Evolutionary conservation across 2,113 vertebrate species (phyloP), one percentile per base, ranked within the genome.

Genomic region (Crotophaga sulcirostris): DNA sequence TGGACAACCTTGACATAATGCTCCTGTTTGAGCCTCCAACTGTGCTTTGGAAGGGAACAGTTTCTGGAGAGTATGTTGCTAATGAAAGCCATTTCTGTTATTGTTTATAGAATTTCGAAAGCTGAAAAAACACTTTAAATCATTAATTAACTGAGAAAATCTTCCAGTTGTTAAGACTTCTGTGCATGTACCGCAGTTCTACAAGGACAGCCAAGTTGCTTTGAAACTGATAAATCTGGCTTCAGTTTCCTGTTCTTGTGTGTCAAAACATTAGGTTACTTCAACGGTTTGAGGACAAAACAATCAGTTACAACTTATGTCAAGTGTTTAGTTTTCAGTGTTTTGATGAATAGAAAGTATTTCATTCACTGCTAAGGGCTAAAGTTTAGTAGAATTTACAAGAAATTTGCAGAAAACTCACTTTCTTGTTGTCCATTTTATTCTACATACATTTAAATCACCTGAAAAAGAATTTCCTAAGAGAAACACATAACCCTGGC

Each of bases 71-170:
- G 31, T 4, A 0, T 1, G 4, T 24, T 79, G n/a, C 56, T 80
- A 64, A 44, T 33, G 45, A 76, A 75, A 85, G 63, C 42, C 87
- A 45, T 87, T 91, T 85, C 38, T 96, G 62, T 56, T 75, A 34
- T 86, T 94, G 73, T 85, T 91, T 85, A 62, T 66, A 69, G 55
- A 69, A 62, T 70, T 70, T 69, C 70, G 83, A 70, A 91, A 94
- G 81, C 84, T 96, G 91, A 87, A 95, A 24, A 40, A 79, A 85
- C 38, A 82, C 49, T 90, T 95, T 36, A 73, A 76, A 80, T 51
- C 55, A 73, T 91, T 85, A 94, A 85, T 91, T 96, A 94, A 84
- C 74, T 51, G 51, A 78, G 58, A 95, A 96, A 91, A 93, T 80
- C 89, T 56, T 58, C 59, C 84, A 85, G 70, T 74, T 95, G 63